phyloP scores from a whole-genome alignment of 2,113 vertebrate genomes.

The Neotoma lepida region DNA sequence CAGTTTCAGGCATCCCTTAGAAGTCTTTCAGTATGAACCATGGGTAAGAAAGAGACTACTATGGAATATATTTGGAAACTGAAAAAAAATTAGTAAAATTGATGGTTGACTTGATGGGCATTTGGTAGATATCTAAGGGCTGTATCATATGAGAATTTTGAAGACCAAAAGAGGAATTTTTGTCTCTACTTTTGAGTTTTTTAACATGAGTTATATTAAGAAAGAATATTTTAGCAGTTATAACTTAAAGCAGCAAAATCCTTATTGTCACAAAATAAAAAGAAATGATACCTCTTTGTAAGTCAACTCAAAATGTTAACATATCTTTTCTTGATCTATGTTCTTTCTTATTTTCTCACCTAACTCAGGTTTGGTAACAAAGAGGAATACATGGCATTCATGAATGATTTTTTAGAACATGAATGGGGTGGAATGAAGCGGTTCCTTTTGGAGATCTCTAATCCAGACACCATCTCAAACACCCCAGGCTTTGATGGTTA shows the following conservation, averaged over 20 bases:
- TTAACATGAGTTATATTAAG: constrained; percentile 41
- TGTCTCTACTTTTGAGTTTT: constrained; percentile 30
- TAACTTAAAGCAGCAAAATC: constrained; percentile 34
- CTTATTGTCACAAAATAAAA: neutral
- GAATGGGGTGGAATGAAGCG: constrained; percentile 98
- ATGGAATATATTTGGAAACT: constrained; percentile 9
- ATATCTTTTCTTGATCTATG: constrained; percentile 17
- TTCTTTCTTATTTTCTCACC: constrained; percentile 60
- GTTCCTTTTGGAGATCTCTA: constrained; percentile 96
- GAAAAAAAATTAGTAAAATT: constrained; percentile 1
- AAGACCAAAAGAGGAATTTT: neutral
- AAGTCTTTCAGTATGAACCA: neutral
- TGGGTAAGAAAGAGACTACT: neutral
- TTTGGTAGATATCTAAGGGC: neutral
- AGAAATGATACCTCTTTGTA: neutral
- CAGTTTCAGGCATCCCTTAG: neutral
- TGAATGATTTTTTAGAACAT: constrained; percentile 98
- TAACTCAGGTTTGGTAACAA: constrained; percentile 94
- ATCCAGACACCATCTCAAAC: constrained; percentile 93
- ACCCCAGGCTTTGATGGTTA: constrained; percentile 96
- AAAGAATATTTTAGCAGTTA: constrained; percentile 44
- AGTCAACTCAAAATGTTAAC: constrained; percentile 41
- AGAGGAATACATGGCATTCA: constrained; percentile 98
- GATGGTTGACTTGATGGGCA: neutral
- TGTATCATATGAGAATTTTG: constrained; percentile 41